phyloP scores from a whole-genome alignment of 2,113 vertebrate genomes.

The Arizona elegans region DNA sequence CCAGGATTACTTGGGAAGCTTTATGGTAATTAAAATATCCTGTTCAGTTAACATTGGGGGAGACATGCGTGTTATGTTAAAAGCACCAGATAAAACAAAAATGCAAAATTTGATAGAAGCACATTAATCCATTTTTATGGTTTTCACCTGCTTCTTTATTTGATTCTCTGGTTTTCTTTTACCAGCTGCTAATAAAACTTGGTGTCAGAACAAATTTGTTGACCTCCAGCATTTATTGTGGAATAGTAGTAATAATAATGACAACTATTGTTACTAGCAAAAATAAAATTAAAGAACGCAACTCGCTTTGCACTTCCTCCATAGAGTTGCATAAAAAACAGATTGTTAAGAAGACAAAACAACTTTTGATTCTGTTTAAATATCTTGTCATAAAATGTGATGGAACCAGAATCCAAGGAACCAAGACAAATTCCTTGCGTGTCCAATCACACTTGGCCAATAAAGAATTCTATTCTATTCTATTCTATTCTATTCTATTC shows the following conservation, averaged over 20 bases:
- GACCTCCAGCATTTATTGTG: not conserved
- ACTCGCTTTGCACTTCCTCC: not conserved
- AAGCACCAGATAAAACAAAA: not conserved
- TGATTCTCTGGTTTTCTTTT: not conserved
- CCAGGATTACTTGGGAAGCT: too few relatives aligned
- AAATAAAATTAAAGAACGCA: not conserved
- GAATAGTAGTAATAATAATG: not conserved
- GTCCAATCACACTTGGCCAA: too few relatives aligned
- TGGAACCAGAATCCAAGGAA: not conserved
- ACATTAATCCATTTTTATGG: not conserved
- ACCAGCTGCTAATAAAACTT: not conserved
- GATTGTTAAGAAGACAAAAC: not conserved
- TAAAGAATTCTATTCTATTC: too few relatives aligned
- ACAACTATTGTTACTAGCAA: not conserved
- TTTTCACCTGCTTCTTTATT: not conserved
- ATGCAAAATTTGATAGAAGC: not conserved
- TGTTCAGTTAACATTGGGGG: not conserved
- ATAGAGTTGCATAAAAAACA: not conserved
- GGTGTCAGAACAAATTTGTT: not conserved
- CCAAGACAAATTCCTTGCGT: too few relatives aligned
- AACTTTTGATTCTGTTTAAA: not conserved
- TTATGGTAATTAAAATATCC: not conserved
- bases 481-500: too few relatives aligned
- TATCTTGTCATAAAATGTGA: not conserved
- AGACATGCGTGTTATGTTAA: not conserved